Evolutionary conservation across 2,888 invertebrate species (phyloP).

Genomic region (Melanophora roralis): DNA sequence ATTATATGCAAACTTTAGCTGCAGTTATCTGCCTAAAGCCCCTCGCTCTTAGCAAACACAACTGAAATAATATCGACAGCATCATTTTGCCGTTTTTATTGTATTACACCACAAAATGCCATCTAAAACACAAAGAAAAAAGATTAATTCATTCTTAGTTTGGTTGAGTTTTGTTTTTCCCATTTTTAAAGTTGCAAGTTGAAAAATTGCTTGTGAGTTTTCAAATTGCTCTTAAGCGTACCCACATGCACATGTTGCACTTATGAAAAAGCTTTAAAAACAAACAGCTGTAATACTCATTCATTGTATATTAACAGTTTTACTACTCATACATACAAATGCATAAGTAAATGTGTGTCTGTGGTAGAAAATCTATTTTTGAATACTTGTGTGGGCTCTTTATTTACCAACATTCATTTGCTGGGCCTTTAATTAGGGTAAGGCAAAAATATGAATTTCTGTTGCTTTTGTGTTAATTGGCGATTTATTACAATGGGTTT

Average conservation of each 20-base stretch:
- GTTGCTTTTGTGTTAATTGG: too few species aligned
- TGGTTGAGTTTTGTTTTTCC: neutral
- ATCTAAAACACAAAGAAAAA: neutral
- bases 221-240: neutral
- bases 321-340: neutral
- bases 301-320: constrained; percentile 10
- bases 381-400: neutral
- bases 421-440: neutral
- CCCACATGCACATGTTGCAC: neutral
- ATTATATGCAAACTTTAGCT: neutral
- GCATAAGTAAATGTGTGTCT: too few species aligned
- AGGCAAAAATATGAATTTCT: too few species aligned
- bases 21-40: too few species aligned
- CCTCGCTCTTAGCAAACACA: neutral
- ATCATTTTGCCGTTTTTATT: neutral
- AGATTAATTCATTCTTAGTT: constrained; percentile 31
- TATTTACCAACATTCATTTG: neutral
- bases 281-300: constrained; percentile 28
- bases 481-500: too few species aligned
- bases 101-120: neutral
- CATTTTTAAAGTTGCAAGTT: constrained; percentile 6
- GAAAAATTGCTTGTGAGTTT: constrained; percentile 44
- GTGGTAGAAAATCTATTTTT: neutral
- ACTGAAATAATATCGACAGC: constrained; percentile 51
- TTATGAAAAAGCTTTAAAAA: constrained; percentile 26